phyloP scores from a whole-genome alignment of 2,113 vertebrate species.

The Nibea coibor region DNA sequence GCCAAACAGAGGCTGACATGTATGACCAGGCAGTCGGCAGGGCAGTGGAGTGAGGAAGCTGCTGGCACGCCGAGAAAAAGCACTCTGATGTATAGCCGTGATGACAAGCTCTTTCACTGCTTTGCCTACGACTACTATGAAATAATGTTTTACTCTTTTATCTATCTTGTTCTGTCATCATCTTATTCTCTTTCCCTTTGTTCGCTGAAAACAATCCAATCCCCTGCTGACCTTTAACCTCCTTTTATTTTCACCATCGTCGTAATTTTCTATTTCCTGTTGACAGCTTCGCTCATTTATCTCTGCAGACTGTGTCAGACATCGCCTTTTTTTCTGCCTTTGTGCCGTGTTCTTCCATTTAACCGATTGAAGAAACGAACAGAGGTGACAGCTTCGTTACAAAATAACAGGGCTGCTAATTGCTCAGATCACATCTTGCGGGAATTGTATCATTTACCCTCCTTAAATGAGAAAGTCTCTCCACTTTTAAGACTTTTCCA shows the following conservation, averaged over 20 bases:
- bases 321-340: neutral
- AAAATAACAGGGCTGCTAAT: constrained; percentile 22
- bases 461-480: constrained; percentile 15
- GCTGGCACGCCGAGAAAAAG: constrained; percentile 2
- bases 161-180: constrained; percentile 38
- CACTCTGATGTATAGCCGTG: constrained; percentile 32
- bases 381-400: constrained; percentile 21
- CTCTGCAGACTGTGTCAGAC: constrained; percentile 23
- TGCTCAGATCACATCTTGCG: constrained; percentile 21
- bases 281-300: constrained; percentile 31
- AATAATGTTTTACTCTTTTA: constrained; percentile 33
- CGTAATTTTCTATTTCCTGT: constrained; percentile 44
- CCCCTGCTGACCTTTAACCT: constrained; percentile 31
- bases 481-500: constrained; percentile 34
- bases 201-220: constrained; percentile 3
- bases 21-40: constrained; percentile 20
- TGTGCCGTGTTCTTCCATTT: constrained; percentile 26
- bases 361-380: constrained; percentile 19
- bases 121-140: constrained; percentile 30
- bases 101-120: constrained; percentile 54
- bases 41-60: constrained; percentile 21
- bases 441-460: constrained; percentile 34
- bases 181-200: neutral
- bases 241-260: constrained; percentile 13
- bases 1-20: constrained; percentile 28